These are phyloP conservation scores for Hippopotamus amphibius DNA, from an alignment of 2,113 vertebrate genomes.

Conservation along the genomic window DNA sequence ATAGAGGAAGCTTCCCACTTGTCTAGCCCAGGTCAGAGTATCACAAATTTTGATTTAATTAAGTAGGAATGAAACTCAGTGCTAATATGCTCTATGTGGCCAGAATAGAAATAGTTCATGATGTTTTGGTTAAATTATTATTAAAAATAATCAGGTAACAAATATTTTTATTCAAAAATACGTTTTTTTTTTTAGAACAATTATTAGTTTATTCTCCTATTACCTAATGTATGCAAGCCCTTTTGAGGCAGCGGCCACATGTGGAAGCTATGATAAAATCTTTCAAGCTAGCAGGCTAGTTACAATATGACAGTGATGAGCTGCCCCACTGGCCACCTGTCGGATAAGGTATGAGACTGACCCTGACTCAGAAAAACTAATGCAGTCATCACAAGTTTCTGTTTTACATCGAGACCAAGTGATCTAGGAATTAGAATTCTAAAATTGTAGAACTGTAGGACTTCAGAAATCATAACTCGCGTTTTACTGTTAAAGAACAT, in stretches of 20 bases:
- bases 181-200: neutral
- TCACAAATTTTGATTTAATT: constrained; percentile 14
- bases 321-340: neutral
- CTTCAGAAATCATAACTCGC: neutral
- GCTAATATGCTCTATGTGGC: neutral
- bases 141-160: constrained; percentile 13
- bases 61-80: neutral
- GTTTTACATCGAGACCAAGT: neutral
- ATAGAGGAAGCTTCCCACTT: neutral
- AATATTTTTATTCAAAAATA: constrained; percentile 29
- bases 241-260: neutral
- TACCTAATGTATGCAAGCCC: neutral
- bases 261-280: neutral
- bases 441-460: neutral
- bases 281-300: neutral
- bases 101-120: neutral
- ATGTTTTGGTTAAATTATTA: constrained; percentile 41
- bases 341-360: constrained; percentile 1
- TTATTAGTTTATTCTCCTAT: neutral
- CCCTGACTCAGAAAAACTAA: neutral
- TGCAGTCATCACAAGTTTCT: neutral
- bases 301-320: neutral
- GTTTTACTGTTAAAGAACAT: neutral
- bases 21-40: neutral
- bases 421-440: neutral